Base-by-base conservation (phyloP, 2,888 invertebrate genomes). In the Erebia ligea region DNA sequence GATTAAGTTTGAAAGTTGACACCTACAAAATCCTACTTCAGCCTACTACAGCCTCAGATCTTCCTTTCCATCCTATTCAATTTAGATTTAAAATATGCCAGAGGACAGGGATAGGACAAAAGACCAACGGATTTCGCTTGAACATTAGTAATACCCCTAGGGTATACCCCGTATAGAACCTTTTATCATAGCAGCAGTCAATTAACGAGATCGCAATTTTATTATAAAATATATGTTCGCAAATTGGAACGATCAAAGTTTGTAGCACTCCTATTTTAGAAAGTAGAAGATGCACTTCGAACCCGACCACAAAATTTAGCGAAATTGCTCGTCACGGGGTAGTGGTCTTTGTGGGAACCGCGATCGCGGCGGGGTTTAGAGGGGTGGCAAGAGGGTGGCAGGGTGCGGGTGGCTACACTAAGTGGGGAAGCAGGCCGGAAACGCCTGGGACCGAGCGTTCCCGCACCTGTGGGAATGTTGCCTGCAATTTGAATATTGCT, bases 361-460 rank as follows among this genome's bases (percentile, higher is more conserved):
- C 78, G 77, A 77, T 77, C 75, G 77, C 79, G 71, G 76, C 75
- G 79, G 78, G 82, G 76, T 76, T 76, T 72, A 69, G 69, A 76
- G 78, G 81, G 78, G 78, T 77, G 76, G 79, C 78, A 81, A 78
- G 79, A 80, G 82, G 81, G 82, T 80, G 80, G 81, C 76, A 69
- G 73, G 77, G 76, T 75, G 71, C 69, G 75, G 77, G 76, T 67
- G 74, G 71, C 40, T 67, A 87, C 17, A 21, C 19, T 56, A 56
- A 66, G 85, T 87, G 87, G 91, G 90, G 89, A 84, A 86, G 90
- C 90, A 91, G 92, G 91, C 91, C 91, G 92, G 92, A 92, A 92
- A 86, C 84, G 84, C 81, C 82, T 87, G 88, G 86, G 85, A 85
- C 85, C 86, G 88, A 87, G 86, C 91, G 86, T 84, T 86, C 86